phyloP scores from a whole-genome alignment of 2,888 invertebrate genomes.

The Aphidius colemani region DNA sequence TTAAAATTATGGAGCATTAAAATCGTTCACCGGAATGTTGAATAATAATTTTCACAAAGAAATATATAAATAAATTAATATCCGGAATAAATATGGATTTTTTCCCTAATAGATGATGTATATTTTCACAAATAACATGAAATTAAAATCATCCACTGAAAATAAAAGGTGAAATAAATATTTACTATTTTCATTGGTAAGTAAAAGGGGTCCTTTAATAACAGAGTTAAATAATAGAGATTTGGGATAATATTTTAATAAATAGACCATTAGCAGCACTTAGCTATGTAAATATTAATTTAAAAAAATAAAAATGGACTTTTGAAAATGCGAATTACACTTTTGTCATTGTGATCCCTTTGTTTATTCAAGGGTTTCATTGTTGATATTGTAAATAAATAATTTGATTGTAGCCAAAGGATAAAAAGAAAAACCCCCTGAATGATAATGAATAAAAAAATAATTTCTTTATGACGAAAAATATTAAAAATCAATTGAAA shows the following conservation, averaged over 20 bases:
- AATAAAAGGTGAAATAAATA: conserved; percentile 1
- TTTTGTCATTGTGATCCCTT: neutral
- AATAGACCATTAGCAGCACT: conserved; percentile 41
- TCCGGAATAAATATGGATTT: neutral
- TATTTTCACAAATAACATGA: neutral
- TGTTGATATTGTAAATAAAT: no score
- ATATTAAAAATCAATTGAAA: no score
- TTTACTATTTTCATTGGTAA: conserved; percentile 35
- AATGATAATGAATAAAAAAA: no score
- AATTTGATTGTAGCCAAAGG: no score
- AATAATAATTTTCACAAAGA: neutral
- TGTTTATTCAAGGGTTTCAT: no score
- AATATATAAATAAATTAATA: no score
- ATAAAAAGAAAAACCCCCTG: no score
- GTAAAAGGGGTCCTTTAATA: conserved; percentile 21
- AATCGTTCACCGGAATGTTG: conserved; percentile 35
- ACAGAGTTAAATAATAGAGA: neutral
- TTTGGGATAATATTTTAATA: conserved; percentile 35
- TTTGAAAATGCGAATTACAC: no score
- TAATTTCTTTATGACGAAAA: no score
- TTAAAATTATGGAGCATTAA: conserved; percentile 42
- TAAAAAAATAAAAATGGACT: neutral
- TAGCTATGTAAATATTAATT: conserved; percentile 39
- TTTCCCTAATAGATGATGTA: neutral
- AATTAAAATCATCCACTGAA: neutral